Evolutionary conservation across 30 jellyfish, hydroid and myxozoan species (phyloP).

Genomic region (Aurelia sp.): DNA sequence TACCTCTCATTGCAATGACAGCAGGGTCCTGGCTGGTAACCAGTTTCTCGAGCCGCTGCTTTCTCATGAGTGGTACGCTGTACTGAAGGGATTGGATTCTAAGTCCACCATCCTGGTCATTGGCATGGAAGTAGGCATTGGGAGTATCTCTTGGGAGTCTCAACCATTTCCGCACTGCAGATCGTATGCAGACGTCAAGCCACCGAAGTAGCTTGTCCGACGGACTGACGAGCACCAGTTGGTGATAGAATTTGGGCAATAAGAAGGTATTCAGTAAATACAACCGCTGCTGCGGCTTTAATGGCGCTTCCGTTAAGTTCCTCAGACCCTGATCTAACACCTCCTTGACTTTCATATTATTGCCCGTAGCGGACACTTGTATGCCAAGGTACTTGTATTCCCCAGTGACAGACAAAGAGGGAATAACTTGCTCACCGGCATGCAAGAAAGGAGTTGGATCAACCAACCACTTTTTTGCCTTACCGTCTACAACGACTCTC

Average conservation of each 20-base stretch:
- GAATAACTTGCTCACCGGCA: constrained; percentile 1
- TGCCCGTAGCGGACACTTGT: constrained; percentile 9
- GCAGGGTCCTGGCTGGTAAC: neutral
- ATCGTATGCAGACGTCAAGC: neutral
- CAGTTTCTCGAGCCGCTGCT: neutral
- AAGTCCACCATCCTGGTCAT: constrained; percentile 17
- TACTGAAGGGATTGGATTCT: neutral
- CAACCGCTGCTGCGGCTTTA: constrained; percentile 20
- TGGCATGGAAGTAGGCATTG: neutral
- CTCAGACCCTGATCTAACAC: neutral
- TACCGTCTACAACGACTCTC: constrained; percentile 16
- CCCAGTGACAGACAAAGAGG: too few species aligned
- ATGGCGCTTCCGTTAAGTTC: neutral
- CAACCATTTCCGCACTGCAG: neutral
- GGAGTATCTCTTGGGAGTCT: constrained; percentile 2
- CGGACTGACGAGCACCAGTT: neutral
- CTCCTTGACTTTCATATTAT: neutral
- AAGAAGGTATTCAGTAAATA: neutral
- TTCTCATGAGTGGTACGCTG: neutral
- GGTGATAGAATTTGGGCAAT: too few species aligned
- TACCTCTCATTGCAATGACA: neutral
- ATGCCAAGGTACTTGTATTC: too few species aligned
- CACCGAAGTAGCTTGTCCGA: neutral
- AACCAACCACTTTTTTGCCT: neutral
- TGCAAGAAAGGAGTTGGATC: neutral